Evolutionary conservation across 1,140 invertebrate species (phyloP).

Genomic region (Eupeodes corollae): DNA sequence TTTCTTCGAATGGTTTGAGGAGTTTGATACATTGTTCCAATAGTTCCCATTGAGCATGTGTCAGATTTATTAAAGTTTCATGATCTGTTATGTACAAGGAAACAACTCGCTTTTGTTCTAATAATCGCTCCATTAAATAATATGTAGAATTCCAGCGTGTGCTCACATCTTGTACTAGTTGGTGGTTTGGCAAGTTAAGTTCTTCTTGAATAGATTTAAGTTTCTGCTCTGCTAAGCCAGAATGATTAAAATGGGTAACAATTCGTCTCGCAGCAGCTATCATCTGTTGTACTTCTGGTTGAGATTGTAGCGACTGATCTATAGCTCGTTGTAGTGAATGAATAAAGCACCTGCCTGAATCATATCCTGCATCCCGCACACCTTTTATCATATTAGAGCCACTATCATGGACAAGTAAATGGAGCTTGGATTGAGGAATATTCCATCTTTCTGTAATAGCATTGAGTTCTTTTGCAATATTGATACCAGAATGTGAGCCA

Average conservation of each 20-base stretch:
- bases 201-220: not conserved
- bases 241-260: not conserved
- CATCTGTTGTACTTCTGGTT: conserved; percentile 2
- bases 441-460: conserved; percentile 5
- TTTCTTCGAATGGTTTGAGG: too few species aligned
- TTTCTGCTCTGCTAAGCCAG: too few species aligned
- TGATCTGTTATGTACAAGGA: not conserved
- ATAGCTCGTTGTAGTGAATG: conserved; percentile 17
- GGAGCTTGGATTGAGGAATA: conserved; percentile 14
- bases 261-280: not conserved
- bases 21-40: too few species aligned
- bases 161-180: not conserved
- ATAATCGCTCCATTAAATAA: not conserved
- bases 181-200: not conserved
- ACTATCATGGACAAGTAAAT: too few species aligned
- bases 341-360: conserved; percentile 23
- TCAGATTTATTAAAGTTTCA: too few species aligned
- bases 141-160: not conserved
- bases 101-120: not conserved
- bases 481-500: conserved; percentile 14
- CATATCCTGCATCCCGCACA: conserved; percentile 12
- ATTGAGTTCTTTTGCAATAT: conserved; percentile 10
- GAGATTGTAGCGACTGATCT: conserved; percentile 12
- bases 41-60: too few species aligned
- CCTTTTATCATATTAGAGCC: conserved; percentile 23